Evolutionary conservation across 2,797 vertebrate species (phyloP).

Genomic region (Chloroceryle inda): DNA sequence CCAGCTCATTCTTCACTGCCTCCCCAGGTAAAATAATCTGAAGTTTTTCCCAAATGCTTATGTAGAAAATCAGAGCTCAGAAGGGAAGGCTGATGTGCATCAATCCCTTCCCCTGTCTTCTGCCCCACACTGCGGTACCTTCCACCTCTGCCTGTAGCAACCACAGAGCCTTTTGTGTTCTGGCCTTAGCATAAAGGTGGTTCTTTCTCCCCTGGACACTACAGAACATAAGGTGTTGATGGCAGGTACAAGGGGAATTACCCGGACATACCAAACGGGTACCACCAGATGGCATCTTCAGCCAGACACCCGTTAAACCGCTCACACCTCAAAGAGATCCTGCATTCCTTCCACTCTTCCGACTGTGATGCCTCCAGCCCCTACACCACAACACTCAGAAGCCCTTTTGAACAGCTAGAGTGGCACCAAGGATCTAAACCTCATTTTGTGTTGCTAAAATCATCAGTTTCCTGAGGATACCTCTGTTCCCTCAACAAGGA

Average conservation of each 20-base stretch:
- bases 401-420: background rate
- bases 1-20: background rate
- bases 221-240: background rate
- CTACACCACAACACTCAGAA: background rate
- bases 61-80: background rate
- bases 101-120: background rate
- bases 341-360: fast-evolving
- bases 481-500: background rate
- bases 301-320: background rate
- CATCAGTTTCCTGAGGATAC: background rate
- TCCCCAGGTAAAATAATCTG: background rate
- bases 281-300: conserved; percentile 67
- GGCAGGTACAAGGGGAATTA: background rate
- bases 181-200: background rate
- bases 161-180: background rate
- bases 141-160: background rate
- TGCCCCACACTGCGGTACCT: background rate
- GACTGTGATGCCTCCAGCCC: background rate
- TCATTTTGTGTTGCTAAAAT: background rate
- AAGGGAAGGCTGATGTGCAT: background rate
- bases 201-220: background rate
- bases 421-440: fast-evolving
- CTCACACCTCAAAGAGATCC: background rate
- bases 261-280: background rate
- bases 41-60: background rate